Evolutionary conservation across 2,888 invertebrate species (phyloP).

Genomic region (Athalia rosae): DNA sequence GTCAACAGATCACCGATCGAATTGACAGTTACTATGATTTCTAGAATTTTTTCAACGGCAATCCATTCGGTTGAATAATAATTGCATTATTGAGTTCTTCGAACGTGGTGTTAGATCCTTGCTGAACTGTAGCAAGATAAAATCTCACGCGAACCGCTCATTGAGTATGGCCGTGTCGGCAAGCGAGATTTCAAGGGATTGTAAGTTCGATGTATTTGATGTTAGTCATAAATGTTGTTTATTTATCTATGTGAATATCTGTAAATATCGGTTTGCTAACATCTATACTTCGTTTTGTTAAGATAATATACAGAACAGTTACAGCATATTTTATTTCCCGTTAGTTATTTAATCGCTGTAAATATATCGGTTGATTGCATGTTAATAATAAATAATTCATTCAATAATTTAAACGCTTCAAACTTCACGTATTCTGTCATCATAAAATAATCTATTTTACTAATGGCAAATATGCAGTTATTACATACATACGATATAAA

Average conservation of each 20-base stretch:
- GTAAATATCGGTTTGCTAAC: conserved; percentile 48
- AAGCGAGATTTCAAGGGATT: background rate
- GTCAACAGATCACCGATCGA: background rate
- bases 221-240: conserved; percentile 45
- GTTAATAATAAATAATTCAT: conserved; percentile 21
- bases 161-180: background rate
- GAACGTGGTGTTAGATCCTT: conserved; percentile 15
- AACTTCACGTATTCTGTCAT: conserved; percentile 39
- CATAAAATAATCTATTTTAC: conserved; percentile 43
- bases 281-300: conserved; percentile 6
- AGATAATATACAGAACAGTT: background rate
- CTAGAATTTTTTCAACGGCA: conserved; percentile 27
- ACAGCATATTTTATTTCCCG: conserved; percentile 13
- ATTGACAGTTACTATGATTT: background rate
- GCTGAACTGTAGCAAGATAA: background rate
- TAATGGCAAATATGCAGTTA: conserved; percentile 44
- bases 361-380: conserved; percentile 13
- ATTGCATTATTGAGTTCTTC: background rate
- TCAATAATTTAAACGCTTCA: conserved; percentile 18
- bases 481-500: conserved; percentile 41
- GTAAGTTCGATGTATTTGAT: conserved; percentile 20
- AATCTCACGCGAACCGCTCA: background rate
- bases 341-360: conserved; percentile 22
- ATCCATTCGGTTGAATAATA: background rate
- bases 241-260: conserved; percentile 53